Base-by-base conservation (phyloP, 1,140 invertebrate genomes). In the Zaprionus capensis region DNA sequence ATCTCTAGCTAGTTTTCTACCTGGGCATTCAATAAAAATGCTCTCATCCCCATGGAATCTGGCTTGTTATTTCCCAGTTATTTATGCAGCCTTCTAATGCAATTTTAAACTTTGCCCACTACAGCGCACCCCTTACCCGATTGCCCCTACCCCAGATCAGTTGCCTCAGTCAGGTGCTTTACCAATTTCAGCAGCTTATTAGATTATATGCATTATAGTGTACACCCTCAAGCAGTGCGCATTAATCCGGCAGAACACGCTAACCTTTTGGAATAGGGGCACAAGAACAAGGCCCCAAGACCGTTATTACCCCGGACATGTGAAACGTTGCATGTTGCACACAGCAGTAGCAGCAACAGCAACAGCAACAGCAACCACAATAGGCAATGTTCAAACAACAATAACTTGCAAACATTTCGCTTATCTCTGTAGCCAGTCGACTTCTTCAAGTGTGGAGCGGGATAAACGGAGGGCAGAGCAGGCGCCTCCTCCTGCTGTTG, bases 151-250 rank as follows among this genome's bases (percentile, higher is more conserved):
- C 41, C 38, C 38, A 34, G 31, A 11, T 41, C 6, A n/a, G 15
- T 6, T n/a, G 6, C 15, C 41, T 9, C 41, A 2, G 80, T 63
- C 66, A 76, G 70, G 63, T 62, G 46, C 28, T 57, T 76, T 66
- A 66, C 4, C 70, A 65, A 81, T 65, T 87, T 78, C 84, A 78
- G 67, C 71, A 73, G 84, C 84, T 88, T 88, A 88, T 88, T 88
- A 90, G 84, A 88, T 88, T 88, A 88, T 88, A 76, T 88, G 81
- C 78, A 87, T 84, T 84, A 84, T 85, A 79, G 78, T 84, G 78
- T 79, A 82, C 82, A 76, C 81, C 84, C 84, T 76, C 58, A 57
- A 74, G 81, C 78, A 44, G 65, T 71, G 78, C 61, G 84, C 84
- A 87, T 87, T 87, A 87, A 87, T 87, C 84, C 84, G 80, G 17